Base-by-base conservation (phyloP, 2,888 invertebrate species). In the Craniophora ligustri region DNA sequence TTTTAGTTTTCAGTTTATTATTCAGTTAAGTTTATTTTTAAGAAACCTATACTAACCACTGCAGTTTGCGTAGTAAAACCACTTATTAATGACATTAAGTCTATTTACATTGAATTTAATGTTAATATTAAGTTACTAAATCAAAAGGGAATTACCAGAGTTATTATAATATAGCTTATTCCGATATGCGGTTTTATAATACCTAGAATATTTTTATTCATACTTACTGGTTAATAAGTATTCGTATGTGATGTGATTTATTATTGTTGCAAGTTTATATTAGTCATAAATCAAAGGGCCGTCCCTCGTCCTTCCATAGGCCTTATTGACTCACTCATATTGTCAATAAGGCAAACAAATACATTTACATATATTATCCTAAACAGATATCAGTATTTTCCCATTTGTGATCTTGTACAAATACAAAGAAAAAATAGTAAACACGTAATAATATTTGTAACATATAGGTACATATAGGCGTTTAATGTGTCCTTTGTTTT, bases 261-360 rank as follows among this genome's bases (percentile, higher is more conserved):
- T 44, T 40, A 36, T 62, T 62, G 36, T 41, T 36, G 13, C 15
- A 18, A 11, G 23, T 48, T 46, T 13, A 16, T 45, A 14, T 64
- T 54, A 67, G 16, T 67, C 67, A 55, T 62, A 41, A 32, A 21
- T 45, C 41, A 62, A 48, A 62, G 36, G 28, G 35, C 44, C 44
- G 18, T 45, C 68, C 55, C 47, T 55, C 13, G 16, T 26, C 41
- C 48, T 13, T 67, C 36, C 44, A 36, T 23, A 40, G 51, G 18
- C n/a, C 14, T 65, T 54, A 40, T 40, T 44, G 40, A 47, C 8
- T 48, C 32, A 56, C 10, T 39, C n/a, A 42, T 41, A 5, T 14
- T 19, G 26, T 36, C 8, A 6, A 44, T 61, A 66, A 14, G 31
- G 46, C 21, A 28, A 42, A 13, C 3, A 15, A 1, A 15, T 10